Evolutionary conservation across 2,797 vertebrate genomes (phyloP).

Genomic region (Diplodus sargus): DNA sequence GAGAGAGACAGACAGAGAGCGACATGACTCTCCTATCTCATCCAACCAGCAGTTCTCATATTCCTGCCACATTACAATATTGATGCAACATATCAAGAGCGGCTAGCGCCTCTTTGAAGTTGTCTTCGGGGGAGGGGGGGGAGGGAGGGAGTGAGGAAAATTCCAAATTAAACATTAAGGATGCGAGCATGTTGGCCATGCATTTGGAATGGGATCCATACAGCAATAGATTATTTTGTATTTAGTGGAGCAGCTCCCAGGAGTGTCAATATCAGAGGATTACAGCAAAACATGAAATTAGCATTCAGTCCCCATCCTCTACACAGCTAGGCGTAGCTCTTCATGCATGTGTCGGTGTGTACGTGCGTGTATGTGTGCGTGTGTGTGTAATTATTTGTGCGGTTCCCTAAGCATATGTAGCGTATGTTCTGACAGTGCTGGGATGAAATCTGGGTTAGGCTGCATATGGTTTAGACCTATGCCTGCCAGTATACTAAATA

Average conservation of each 20-base stretch:
- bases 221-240: constrained; percentile 89
- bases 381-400: constrained; percentile 74
- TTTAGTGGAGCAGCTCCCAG: constrained; percentile 90
- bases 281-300: constrained; percentile 89
- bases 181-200: constrained; percentile 86
- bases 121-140: constrained; percentile 81
- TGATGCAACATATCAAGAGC: constrained; percentile 88
- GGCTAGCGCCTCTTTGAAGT: constrained; percentile 87
- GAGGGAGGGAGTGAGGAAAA: constrained; percentile 83
- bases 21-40: constrained; percentile 84
- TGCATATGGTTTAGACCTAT: constrained; percentile 69
- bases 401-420: constrained; percentile 70
- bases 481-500: constrained; percentile 54
- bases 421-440: constrained; percentile 55
- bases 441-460: constrained; percentile 78
- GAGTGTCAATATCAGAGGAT: constrained; percentile 90
- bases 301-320: constrained; percentile 87
- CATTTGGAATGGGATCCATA: constrained; percentile 86
- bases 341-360: constrained; percentile 65
- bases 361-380: constrained; percentile 18
- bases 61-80: constrained; percentile 88
- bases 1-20: constrained; percentile 70
- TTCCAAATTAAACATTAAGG: constrained; percentile 88
- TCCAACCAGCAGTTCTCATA: constrained; percentile 85
- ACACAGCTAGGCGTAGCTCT: constrained; percentile 79